A percentile compares a stretch with the other conserved stretches of the same genome.
Conservation (phyloP, 2,888 invertebrate genomes). For the Hirtodrosophila confusa region DNA sequence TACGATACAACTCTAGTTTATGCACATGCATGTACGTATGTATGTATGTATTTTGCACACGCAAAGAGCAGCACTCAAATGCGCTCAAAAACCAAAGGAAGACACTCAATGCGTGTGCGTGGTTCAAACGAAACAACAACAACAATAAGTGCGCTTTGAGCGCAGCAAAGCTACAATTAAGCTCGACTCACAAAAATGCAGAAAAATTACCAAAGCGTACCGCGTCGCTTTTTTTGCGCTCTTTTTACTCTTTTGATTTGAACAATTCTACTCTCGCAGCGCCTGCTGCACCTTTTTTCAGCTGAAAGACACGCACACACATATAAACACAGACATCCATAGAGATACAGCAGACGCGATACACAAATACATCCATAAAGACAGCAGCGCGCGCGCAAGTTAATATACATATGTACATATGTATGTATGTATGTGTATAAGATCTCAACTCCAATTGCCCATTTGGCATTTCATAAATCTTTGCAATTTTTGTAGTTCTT, state of each 20-base stretch:
- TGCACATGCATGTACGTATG: too few species aligned
- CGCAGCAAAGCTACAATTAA: conserved; percentile 42
- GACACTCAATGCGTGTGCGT: conserved; percentile 28
- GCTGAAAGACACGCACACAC: conserved; percentile 57
- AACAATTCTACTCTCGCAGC: conserved; percentile 30
- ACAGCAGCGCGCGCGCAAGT: too few species aligned
- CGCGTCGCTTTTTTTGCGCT: conserved; percentile 20
- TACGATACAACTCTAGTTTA: too few species aligned
- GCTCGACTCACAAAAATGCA: conserved; percentile 38
- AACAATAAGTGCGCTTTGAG: conserved; percentile 15
- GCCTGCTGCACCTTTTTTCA: conserved; percentile 73
- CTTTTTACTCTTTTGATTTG: neutral
- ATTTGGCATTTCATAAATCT: conserved; percentile 45
- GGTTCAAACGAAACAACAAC: conserved; percentile 20
- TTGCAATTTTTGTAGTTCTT: conserved; percentile 37
- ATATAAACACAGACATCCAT: conserved; percentile 4
- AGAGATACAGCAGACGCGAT: conserved; percentile 9
- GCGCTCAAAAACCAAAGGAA: conserved; percentile 6
- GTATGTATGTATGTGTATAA: conserved; percentile 2
- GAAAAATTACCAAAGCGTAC: conserved; percentile 16
- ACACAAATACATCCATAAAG: neutral
- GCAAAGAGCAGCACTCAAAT: conserved; percentile 1
- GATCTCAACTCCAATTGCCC: conserved; percentile 48
- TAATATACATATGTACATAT: too few species aligned
- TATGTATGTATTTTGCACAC: conserved; percentile 6